A percentile compares a stretch with the other conserved stretches of the same genome.
phyloP scores from a whole-genome alignment of 2,113 vertebrate genomes.

The Calypte anna region DNA sequence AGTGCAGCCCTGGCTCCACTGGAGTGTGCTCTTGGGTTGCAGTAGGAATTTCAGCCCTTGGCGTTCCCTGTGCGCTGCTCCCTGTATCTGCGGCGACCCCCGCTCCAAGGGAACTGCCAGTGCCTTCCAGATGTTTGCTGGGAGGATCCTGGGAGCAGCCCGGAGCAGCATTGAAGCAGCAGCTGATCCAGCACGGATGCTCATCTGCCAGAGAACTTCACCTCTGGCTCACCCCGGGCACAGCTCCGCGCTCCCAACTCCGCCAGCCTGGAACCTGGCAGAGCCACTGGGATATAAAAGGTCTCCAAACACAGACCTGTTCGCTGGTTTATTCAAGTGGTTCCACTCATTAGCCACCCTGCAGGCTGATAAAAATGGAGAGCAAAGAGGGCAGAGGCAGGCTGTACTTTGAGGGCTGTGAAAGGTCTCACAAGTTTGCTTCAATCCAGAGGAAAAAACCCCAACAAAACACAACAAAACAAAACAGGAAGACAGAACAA shows the following conservation, averaged over 20 bases:
- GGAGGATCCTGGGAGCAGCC: background rate
- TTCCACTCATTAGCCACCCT: background rate
- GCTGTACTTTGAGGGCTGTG: background rate
- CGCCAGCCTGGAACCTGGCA: too few species aligned
- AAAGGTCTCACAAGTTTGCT: background rate
- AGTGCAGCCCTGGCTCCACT: background rate
- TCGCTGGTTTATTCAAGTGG: background rate
- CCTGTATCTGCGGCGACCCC: background rate
- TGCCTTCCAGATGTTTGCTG: background rate
- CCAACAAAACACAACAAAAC: too few species aligned
- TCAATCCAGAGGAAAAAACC: background rate
- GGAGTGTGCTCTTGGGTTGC: background rate
- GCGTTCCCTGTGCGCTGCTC: background rate
- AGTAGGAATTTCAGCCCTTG: rapidly evolving
- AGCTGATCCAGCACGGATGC: background rate
- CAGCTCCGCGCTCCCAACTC: background rate
- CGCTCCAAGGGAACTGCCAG: rapidly evolving
- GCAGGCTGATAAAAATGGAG: background rate
- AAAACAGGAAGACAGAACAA: background rate
- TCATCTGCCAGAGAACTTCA: background rate
- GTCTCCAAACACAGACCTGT: rapidly evolving
- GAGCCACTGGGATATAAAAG: background rate
- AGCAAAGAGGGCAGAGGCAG: background rate
- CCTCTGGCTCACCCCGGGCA: background rate
- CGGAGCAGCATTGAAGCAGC: background rate